Evolutionary conservation across 2,113 vertebrate genomes (phyloP), one percentile per base, ranked within the genome.

Genomic region (Daboia siamensis): DNA sequence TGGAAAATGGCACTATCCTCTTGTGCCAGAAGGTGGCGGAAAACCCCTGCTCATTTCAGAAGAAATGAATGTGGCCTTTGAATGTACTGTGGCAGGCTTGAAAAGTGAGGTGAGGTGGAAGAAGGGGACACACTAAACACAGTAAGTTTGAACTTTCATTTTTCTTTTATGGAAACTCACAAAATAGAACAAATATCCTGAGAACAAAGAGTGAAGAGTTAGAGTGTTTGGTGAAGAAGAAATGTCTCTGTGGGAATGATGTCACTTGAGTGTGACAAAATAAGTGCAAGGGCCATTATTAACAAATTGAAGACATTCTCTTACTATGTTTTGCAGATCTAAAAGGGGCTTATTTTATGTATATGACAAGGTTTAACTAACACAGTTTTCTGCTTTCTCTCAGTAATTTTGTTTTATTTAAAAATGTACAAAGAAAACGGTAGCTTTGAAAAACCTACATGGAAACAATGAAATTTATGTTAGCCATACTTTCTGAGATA

Each of bases 11-110:
- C 17, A 94, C 94, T 98, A 97, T 94, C 95, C 46, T 48, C 1
- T 86, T 21, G 54, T 90, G 92, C 98, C 99, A 98, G 98, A 97
- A 99, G 99, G 97, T 99, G 99, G 98, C 97, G 98, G 98, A 98
- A 97, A 98, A 93, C 96, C 96, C 95, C 98, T 97, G 97, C 93
- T 88, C 90, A 97, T 97, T 93, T 92, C n/a, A 7, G 56, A 10
- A 20, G 29, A 91, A 80, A 0, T 86, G 20, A 51, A 90, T 46
- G 89, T n/a, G 33, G 0, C 21, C 10, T 93, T 92, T 44, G 4
- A 89, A 3, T 64, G 3, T 4, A 92, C 94, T 93, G 85, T 55
- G 51, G 33, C 91, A 93, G 94, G 88, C 91, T 90, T 85, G 92
- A 93, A 94, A 88, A 85, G 26, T 11, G 13, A 85, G 13, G 8